Conservation (phyloP, 1,140 invertebrate species). For the Pseudomyrmex cubaensis region DNA sequence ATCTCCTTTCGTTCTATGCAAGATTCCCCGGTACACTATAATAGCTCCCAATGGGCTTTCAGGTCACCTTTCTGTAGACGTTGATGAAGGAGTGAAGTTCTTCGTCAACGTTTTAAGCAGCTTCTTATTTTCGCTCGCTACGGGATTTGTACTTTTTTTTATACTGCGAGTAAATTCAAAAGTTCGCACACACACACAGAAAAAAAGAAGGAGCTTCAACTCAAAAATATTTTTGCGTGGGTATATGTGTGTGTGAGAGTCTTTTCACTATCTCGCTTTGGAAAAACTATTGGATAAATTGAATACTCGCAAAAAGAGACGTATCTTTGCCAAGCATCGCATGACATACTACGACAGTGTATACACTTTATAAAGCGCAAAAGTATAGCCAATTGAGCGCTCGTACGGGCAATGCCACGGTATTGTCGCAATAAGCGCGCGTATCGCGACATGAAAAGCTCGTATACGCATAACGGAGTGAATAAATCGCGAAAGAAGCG, state of each 20-base stretch:
- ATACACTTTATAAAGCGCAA: constrained; percentile 14
- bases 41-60: constrained; percentile 26
- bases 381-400: constrained; percentile 46
- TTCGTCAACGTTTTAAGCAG: constrained; percentile 31
- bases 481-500: constrained; percentile 50
- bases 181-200: background rate
- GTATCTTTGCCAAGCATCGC: constrained; percentile 6
- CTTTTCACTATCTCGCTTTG: background rate
- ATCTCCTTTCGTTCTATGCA: constrained; percentile 45
- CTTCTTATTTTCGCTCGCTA: background rate
- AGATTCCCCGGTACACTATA: constrained; percentile 31
- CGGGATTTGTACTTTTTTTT: too few species aligned
- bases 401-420: constrained; percentile 10
- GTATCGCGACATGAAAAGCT: constrained; percentile 26
- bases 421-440: constrained; percentile 55
- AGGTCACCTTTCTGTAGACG: constrained; percentile 3
- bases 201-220: background rate
- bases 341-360: background rate
- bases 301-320: constrained; percentile 26
- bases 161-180: too few species aligned
- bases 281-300: constrained; percentile 29
- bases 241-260: background rate
- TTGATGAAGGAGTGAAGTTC: constrained; percentile 22
- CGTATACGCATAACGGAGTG: constrained; percentile 47
- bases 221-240: background rate